Conservation (phyloP, 2,113 vertebrate species). For the Cyanoliseus patagonus region DNA sequence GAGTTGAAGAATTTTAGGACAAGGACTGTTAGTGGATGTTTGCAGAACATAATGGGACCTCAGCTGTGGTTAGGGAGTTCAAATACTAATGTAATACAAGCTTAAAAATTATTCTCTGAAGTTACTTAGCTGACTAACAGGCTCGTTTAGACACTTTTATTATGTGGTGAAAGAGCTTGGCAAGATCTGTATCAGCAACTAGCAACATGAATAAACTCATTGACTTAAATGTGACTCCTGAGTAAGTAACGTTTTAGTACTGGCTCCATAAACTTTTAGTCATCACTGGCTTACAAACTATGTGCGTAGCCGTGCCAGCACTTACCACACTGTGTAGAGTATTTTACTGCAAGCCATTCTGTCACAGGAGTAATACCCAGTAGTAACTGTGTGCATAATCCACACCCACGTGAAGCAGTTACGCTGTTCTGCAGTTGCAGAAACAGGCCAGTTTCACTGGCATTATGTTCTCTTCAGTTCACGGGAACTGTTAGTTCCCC, state of each 20-base stretch:
- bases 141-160: not conserved
- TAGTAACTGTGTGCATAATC: not conserved
- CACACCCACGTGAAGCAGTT: not conserved
- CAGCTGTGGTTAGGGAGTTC: not conserved
- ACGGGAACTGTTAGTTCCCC: not conserved
- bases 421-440: not conserved
- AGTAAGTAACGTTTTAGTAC: constrained; percentile 15
- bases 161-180: not conserved
- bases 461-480: not conserved
- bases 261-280: constrained; percentile 26
- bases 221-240: not conserved
- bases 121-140: not conserved
- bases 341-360: not conserved
- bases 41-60: not conserved
- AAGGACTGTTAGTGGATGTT: not conserved
- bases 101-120: not conserved
- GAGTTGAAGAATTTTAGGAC: not conserved
- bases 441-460: not conserved
- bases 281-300: not conserved
- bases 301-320: not conserved
- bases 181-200: not conserved
- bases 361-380: not conserved
- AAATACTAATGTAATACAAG: not conserved
- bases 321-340: not conserved
- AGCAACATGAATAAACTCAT: constrained; percentile 8